These are phyloP conservation scores for Oryctolagus cuniculus DNA, from an alignment of 2,113 vertebrate species.

Conservation along the genomic window mOryCun1.1 NC_091445.1:36016501-36017000, in stretches of 20 bases:
- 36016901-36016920: not conserved
- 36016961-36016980: slow-evolving; percentile 26
- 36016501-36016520: too few relatives aligned
- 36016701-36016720: too few relatives aligned
- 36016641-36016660: too few relatives aligned
- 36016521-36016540: too few relatives aligned
- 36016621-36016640: too few relatives aligned
- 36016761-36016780: not conserved
- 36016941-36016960: not conserved
- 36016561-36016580: too few relatives aligned
- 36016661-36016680: too few relatives aligned
- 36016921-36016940: not conserved
- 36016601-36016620: too few relatives aligned
- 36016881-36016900: not conserved
- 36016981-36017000: not conserved
- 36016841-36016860: not conserved
- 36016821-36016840: not conserved
- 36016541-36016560: too few relatives aligned
- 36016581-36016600: too few relatives aligned
- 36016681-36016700: too few relatives aligned
- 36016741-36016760: too few relatives aligned
- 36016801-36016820: not conserved
- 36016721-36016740: not conserved
- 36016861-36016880: not conserved
- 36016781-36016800: not conserved